Conservation (phyloP, 2,888 invertebrate species). For the Caenorhabditis sp. region DNA sequence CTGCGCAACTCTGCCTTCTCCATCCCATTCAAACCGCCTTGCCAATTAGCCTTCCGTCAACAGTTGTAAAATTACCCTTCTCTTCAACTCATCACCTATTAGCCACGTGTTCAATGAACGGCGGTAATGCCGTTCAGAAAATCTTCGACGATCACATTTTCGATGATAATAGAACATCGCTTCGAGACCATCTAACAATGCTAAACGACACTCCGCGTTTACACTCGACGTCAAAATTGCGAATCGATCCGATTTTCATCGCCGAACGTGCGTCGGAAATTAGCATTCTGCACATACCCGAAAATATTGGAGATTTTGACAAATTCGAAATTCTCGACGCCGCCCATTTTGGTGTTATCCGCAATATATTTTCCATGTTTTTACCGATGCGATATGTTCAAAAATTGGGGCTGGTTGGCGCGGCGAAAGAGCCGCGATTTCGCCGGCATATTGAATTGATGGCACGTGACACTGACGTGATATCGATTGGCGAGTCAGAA, state of each 20-base stretch:
- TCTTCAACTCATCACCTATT: constrained; percentile 9
- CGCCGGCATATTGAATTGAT: not conserved
- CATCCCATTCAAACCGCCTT: too few species aligned
- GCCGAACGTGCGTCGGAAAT: constrained; percentile 15
- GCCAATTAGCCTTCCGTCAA: constrained; percentile 17
- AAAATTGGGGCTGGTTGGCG: not conserved
- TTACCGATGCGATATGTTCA: not conserved
- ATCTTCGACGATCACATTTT: constrained; percentile 5
- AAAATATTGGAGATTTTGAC: not conserved
- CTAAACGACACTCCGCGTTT: not conserved
- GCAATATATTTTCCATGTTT: constrained; percentile 33
- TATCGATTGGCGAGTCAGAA: not conserved
- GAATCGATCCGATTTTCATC: constrained; percentile 28
- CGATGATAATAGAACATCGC: constrained; percentile 8
- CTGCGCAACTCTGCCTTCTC: constrained; percentile 42
- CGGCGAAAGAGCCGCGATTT: not conserved
- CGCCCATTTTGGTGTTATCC: constrained; percentile 32
- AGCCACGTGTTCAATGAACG: constrained; percentile 47
- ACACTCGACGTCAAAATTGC: not conserved
- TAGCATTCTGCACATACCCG: not conserved
- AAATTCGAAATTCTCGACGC: constrained; percentile 16
- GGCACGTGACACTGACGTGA: not conserved
- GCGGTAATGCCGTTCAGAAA: constrained; percentile 43
- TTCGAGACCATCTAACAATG: not conserved
- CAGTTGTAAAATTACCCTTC: constrained; percentile 38